Conservation (phyloP, 2,888 invertebrate species). For the Agrochola lychnidis region DNA sequence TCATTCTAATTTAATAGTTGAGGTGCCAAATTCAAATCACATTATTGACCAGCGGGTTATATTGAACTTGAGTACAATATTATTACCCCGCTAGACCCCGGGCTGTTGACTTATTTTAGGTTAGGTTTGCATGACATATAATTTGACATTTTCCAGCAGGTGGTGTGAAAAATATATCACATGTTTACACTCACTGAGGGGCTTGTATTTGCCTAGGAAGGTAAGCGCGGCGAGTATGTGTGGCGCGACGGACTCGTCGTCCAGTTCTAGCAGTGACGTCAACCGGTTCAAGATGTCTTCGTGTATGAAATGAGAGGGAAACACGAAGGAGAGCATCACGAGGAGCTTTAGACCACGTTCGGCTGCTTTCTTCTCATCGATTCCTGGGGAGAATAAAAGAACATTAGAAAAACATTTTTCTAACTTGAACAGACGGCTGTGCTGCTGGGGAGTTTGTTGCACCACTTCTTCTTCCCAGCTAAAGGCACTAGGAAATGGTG, state of each 20-base stretch:
- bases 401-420: not conserved
- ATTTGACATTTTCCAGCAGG: too few relatives aligned
- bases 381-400: slow-evolving; percentile 87
- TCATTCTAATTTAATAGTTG: not conserved
- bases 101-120: not conserved
- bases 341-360: slow-evolving; percentile 97
- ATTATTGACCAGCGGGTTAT: not conserved
- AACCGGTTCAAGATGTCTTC: slow-evolving; percentile 95
- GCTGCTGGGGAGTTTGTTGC: too few relatives aligned
- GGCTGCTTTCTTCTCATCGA: slow-evolving; percentile 95
- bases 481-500: too few relatives aligned
- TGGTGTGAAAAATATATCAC: not conserved
- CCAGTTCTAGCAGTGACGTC: slow-evolving; percentile 94
- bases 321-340: slow-evolving; percentile 97
- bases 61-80: not conserved
- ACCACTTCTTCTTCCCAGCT: too few relatives aligned
- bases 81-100: not conserved
- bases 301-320: slow-evolving; percentile 97
- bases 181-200: slow-evolving; percentile 91
- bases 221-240: slow-evolving; percentile 96
- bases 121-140: not conserved
- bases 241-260: slow-evolving; percentile 95
- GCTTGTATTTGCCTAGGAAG: slow-evolving; percentile 96
- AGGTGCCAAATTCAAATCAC: not conserved
- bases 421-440: too few relatives aligned